A percentile compares a stretch with the other conserved stretches of the same genome.
phyloP scores from a whole-genome alignment of 2,888 invertebrate species.

The Aradus depressus region DNA sequence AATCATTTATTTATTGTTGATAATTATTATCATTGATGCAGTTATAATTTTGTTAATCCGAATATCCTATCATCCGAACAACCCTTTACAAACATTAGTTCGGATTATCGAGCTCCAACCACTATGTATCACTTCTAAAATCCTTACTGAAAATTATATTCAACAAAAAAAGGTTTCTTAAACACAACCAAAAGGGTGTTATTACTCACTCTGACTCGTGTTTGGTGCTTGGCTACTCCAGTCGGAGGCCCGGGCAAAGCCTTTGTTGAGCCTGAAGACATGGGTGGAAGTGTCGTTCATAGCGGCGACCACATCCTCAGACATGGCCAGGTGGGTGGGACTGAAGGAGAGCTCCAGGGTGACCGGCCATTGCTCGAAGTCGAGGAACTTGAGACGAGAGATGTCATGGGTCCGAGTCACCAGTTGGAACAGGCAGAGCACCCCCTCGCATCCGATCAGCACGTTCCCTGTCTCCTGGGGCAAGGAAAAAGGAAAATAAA shows the following conservation, averaged over 20 bases:
- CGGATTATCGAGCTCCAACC: background rate
- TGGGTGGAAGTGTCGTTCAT: slow-evolving; percentile 50
- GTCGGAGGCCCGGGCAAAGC: slow-evolving; percentile 25
- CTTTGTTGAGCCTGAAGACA: slow-evolving; percentile 45
- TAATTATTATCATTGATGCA: no score
- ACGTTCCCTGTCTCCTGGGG: slow-evolving; percentile 40
- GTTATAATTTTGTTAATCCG: no score
- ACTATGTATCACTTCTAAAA: background rate
- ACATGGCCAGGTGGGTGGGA: slow-evolving; percentile 47
- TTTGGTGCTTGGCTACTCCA: slow-evolving; percentile 19
- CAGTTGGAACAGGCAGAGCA: slow-evolving; percentile 47
- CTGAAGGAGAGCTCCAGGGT: slow-evolving; percentile 52
- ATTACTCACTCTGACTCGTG: slow-evolving; percentile 5
- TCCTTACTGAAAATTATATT: background rate
- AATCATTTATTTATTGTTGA: no score
- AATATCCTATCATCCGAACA: no score
- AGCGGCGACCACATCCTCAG: slow-evolving; percentile 57
- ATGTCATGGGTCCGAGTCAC: slow-evolving; percentile 54
- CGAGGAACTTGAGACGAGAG: slow-evolving; percentile 54
- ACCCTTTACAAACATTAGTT: no score
- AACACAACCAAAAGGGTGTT: background rate
- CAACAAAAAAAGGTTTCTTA: background rate
- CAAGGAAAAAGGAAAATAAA: no score
- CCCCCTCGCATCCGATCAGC: slow-evolving; percentile 39
- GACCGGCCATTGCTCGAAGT: slow-evolving; percentile 55